These are phyloP conservation scores for Leistus spinibarbis DNA, from an alignment of 2,888 invertebrate species.

Conservation along the genomic window DNA sequence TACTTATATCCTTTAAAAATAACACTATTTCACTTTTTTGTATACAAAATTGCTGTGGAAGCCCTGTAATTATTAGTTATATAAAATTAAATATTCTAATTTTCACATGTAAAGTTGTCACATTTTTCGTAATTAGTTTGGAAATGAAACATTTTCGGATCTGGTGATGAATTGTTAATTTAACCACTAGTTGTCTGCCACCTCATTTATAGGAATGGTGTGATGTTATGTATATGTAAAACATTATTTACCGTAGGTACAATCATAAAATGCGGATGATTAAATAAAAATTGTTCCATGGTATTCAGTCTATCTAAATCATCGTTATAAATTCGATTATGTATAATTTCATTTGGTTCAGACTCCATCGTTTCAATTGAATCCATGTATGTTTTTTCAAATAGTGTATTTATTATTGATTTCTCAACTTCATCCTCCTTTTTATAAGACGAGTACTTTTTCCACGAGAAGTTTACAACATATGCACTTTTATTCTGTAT, in stretches of 20 bases:
- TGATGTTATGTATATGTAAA: no score
- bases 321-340: constrained; percentile 56
- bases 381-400: constrained; percentile 46
- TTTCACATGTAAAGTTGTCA: no score
- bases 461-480: constrained; percentile 63
- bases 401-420: constrained; percentile 40
- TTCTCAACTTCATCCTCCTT: constrained; percentile 45
- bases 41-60: no score
- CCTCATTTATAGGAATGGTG: no score
- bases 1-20: no score
- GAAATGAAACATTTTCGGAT: no score
- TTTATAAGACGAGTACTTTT: constrained; percentile 59
- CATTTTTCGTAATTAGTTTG: no score
- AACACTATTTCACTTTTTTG: no score
- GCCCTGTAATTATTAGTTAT: no score
- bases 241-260: constrained; percentile 59
- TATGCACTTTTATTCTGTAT: constrained; percentile 64
- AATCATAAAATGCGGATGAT: constrained; percentile 57
- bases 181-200: no score
- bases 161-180: no score
- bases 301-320: constrained; percentile 51
- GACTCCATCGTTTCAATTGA: constrained; percentile 49
- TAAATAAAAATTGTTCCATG: constrained; percentile 51
- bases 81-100: no score
- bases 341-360: constrained; percentile 52